phyloP scores from a whole-genome alignment of 2,113 vertebrate species.

The Bubalus kerabau region DNA sequence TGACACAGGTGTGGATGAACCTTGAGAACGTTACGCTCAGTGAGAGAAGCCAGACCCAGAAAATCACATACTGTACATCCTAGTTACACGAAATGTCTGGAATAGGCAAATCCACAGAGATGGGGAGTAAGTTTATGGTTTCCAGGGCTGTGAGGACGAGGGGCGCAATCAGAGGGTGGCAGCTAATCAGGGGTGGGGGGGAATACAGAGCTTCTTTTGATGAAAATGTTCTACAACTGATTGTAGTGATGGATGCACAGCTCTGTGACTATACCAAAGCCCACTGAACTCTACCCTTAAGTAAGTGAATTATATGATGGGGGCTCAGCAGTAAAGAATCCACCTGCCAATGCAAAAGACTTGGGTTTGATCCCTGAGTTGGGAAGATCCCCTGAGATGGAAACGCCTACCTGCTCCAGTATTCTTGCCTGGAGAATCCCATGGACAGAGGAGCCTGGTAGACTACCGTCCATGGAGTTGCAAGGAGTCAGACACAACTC shows the following conservation, averaged over 20 bases:
- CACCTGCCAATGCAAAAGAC: neutral
- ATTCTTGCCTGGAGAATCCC: neutral
- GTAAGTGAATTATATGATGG: neutral
- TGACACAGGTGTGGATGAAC: neutral
- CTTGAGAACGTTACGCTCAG: neutral
- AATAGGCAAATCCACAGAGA: neutral
- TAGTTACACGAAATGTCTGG: accelerated
- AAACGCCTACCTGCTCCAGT: accelerated
- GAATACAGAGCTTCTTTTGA: neutral
- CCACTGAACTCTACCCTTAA: neutral
- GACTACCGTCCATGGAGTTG: neutral
- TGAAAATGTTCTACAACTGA: neutral
- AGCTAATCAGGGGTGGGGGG: neutral
- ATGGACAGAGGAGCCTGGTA: neutral
- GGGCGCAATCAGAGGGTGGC: accelerated
- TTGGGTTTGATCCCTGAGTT: neutral
- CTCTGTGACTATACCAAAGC: neutral
- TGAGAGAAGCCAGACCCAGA: neutral
- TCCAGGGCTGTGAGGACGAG: accelerated
- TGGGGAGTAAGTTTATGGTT: accelerated
- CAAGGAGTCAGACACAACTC: neutral
- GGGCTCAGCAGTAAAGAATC: neutral
- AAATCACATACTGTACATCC: accelerated
- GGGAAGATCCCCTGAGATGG: neutral
- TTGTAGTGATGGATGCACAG: neutral